Evolutionary conservation across 1,140 invertebrate genomes (phyloP), one percentile per base, ranked within the genome.

Genomic region (Luehdorfia chinensis): DNA sequence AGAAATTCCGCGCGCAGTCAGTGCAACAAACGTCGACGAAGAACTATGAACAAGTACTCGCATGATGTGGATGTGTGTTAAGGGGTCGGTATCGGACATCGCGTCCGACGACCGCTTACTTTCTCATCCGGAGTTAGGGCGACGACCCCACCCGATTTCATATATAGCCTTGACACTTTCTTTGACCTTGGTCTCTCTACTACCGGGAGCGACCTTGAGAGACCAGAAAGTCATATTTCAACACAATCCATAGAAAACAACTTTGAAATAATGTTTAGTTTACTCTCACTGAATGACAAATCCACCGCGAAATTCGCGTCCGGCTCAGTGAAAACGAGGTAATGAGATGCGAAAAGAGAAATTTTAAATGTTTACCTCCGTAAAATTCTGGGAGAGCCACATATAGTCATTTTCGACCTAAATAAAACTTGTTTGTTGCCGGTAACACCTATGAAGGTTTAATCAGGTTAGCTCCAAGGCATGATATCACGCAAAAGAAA

Each of bases 321-420:
- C 67, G 70, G 54, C 47, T 63, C 41, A 79, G 83, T 86, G 83
- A 86, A 84, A 86, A 80, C 75, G 59, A 81, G 37, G 65, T 79
- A 84, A 86, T 79, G 77, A 83, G 68, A 84, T 84, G 78, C 76
- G 66, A 83, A 79, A 84, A 86, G 83, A 86, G 83, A 86, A 86
- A 86, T 81, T 83, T 81, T 64, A 72, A 83, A 76, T 78, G 70
- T 84, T 85, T 81, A 74, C 59, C 66, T 59, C 68, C 66, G 76
- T 76, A 77, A 86, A 83, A 86, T 75, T 78, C 56, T 72, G 75
- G 73, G 77, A 76, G 75, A 76, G 79, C 71, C 64, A 65, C 54
- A 64, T 71, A 58, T 66, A 74, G 59, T 73, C 70, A 74, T 68
- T 72, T 61, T 66, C 66, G 73, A 84, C 79, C 79, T 60, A 66